These are phyloP conservation scores for Alauda arvensis DNA, from an alignment of 2,797 vertebrate genomes.

Conservation along the genomic window DNA sequence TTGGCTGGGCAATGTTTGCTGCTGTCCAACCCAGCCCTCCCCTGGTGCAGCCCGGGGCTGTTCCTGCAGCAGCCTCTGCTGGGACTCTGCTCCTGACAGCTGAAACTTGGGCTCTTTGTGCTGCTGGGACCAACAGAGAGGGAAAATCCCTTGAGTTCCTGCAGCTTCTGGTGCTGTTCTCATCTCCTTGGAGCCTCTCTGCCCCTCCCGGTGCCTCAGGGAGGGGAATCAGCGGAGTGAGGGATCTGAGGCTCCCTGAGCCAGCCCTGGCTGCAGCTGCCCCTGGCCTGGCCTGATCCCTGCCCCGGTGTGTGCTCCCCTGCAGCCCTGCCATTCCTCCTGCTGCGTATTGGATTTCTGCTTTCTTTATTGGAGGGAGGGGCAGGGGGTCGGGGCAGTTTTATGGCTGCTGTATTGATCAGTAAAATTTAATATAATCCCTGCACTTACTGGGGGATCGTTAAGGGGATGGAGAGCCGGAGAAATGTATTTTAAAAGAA, in stretches of 20 bases:
- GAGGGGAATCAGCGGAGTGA: not conserved
- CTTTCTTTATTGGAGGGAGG: constrained; percentile 64
- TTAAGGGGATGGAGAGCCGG: constrained; percentile 47
- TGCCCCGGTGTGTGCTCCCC: not conserved
- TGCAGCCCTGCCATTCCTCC: not conserved
- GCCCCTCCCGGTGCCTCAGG: accelerated
- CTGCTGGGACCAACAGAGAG: not conserved
- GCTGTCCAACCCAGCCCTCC: accelerated
- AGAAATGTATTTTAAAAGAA: constrained; percentile 29
- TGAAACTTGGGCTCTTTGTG: not conserved
- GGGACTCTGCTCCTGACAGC: not conserved
- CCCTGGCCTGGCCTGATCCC: not conserved
- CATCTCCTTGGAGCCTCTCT: not conserved
- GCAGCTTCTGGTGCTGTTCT: not conserved
- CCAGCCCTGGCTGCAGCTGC: accelerated
- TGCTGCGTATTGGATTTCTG: constrained; percentile 64
- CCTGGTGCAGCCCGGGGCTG: not conserved
- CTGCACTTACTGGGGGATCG: constrained; percentile 60
- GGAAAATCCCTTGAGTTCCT: not conserved
- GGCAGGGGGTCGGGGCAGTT: constrained; percentile 62
- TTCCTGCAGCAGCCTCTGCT: not conserved
- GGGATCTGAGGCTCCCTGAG: accelerated
- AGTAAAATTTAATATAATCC: constrained; percentile 69
- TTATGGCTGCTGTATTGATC: constrained; percentile 67
- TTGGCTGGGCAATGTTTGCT: not conserved